Base-by-base conservation (phyloP, 2,888 invertebrate genomes). In the Diaprepes abbreviatus region DNA sequence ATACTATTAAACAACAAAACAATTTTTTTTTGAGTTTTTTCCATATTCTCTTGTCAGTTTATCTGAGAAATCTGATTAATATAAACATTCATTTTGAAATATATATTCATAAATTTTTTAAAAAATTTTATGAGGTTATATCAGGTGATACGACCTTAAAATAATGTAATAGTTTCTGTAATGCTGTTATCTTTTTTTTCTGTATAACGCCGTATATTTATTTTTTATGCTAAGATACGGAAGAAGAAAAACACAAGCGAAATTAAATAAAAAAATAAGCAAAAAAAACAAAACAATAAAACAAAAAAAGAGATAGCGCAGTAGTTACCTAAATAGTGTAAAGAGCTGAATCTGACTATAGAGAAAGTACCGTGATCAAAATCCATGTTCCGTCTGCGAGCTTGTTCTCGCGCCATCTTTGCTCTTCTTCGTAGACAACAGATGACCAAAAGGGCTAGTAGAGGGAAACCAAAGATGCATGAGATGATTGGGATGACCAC, bases 401-500 rank as follows among this genome's bases (percentile, higher is more conserved):
- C 94, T 69, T 94, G 89, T 82, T 94, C 94, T 64, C 95, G 85
- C 9, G 94, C 94, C 79, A 94, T 82, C 83, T 95, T 94, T 1
- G 95, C 95, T 78, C 95, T 87, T 78, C 93, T 88, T 67, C 94
- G 86, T 73, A 95, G 87, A 81, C 94, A 95, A 85, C 95, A 95
- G 79, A 95, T 95, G 73, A 95, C 92, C 74, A 95, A 89, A 69
- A 95, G 87, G 2, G 95, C 95, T 81, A 96, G 84, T 74, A 95
- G 86, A 36, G 95, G 95, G 81, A 96, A 95, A 67, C 95, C 95
- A 80, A 95, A 89, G 81, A 95, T 95, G 84, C 95, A 94, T 64
- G 95, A 94, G 57, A 95, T 92, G 76, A 95, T 95, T 43, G 95
- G 94, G 75, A 95, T 91, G 60, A 95, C 94, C 76, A 95, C 92